Percentiles rank a stretch among this genome's conserved stretches.
phyloP scores from a whole-genome alignment of 2,888 invertebrate genomes.

The Leistus spinibarbis region DNA sequence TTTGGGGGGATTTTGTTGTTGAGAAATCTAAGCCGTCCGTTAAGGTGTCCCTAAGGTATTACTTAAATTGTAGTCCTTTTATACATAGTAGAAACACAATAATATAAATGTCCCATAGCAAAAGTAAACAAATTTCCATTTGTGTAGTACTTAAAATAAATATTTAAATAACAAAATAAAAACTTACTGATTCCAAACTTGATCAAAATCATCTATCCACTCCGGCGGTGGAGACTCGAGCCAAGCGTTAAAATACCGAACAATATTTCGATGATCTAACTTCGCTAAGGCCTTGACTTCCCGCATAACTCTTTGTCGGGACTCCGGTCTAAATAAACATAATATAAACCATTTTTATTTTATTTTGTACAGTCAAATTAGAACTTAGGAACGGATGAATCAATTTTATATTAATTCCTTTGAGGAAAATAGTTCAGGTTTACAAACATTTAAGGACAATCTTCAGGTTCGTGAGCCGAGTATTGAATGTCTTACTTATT shows the following conservation, averaged over 20 bases:
- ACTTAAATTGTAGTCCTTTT: background rate
- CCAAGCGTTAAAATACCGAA: conserved; percentile 96
- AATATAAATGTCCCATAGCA: background rate
- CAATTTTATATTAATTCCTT: too few species aligned
- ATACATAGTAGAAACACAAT: background rate
- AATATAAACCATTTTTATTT: too few species aligned
- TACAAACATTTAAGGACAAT: too few species aligned
- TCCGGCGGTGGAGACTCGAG: conserved; percentile 87
- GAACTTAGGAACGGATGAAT: too few species aligned
- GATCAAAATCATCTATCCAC: conserved; percentile 85
- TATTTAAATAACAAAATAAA: background rate
- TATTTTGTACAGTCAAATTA: too few species aligned
- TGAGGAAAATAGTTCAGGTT: too few species aligned
- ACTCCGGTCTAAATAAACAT: conserved; percentile 66
- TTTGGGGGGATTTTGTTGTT: conserved; percentile 14
- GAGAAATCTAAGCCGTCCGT: conserved; percentile 26
- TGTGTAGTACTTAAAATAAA: background rate
- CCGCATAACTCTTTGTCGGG: conserved; percentile 86
- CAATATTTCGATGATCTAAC: conserved; percentile 93
- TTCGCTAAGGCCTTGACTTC: conserved; percentile 95
- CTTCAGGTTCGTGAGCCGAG: background rate
- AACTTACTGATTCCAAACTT: conserved; percentile 61
- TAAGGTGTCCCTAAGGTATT: conserved; percentile 19
- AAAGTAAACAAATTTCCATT: background rate
- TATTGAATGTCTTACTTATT: conserved; percentile 61